Percentiles rank a stretch among this genome's conserved stretches.
phyloP scores from a whole-genome alignment of 2,113 vertebrate genomes.

The Laticauda colubrina region DNA sequence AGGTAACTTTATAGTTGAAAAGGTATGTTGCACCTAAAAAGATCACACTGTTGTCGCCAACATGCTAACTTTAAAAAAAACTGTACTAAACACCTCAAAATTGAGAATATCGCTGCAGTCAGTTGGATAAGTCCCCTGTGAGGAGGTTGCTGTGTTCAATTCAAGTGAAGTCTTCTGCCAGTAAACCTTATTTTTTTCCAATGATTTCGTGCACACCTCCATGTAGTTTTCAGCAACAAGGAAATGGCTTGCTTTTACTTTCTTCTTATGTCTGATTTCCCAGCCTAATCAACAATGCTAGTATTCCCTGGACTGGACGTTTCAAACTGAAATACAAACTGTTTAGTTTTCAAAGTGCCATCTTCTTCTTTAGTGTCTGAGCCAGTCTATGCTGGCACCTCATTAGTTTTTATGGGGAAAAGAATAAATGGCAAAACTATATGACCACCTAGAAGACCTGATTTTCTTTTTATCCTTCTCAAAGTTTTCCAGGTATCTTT shows the following conservation, averaged over 20 bases:
- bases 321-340: neutral
- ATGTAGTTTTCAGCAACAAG: neutral
- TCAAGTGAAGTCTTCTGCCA: neutral
- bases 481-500: neutral
- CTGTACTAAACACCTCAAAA: neutral
- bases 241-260: neutral
- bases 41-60: neutral
- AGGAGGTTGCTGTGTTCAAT: slow-evolving; percentile 14
- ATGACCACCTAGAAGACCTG: slow-evolving; percentile 32
- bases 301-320: neutral
- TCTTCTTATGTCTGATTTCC: neutral
- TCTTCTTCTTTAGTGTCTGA: neutral
- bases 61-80: neutral
- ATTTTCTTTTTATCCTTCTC: slow-evolving; percentile 13
- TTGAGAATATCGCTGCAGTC: slow-evolving; percentile 47
- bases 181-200: neutral
- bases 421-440: slow-evolving; percentile 34
- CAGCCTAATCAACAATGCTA: neutral
- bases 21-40: neutral
- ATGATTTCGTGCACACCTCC: neutral
- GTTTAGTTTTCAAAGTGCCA: neutral
- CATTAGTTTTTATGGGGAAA: neutral
- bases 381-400: neutral
- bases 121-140: slow-evolving; percentile 48
- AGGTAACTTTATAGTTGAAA: neutral